Evolutionary conservation across 2,797 vertebrate species (phyloP).

Genomic region (Danio tinwini): DNA sequence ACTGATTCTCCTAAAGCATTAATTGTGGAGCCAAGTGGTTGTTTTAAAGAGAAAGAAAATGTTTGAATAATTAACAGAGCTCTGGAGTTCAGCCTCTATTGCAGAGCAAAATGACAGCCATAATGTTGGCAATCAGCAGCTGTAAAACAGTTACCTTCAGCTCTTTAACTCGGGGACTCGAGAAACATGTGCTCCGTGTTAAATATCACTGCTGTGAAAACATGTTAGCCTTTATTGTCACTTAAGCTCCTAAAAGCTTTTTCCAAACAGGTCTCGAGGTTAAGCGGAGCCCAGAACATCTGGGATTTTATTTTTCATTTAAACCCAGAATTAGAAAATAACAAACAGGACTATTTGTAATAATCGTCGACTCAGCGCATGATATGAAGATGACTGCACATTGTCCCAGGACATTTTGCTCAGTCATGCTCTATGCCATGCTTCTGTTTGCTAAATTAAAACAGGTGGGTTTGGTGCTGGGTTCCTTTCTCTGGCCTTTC

Average conservation of each 20-base stretch:
- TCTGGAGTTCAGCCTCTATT: conserved; percentile 40
- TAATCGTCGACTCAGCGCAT: background rate
- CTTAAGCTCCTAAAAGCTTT: conserved; percentile 41
- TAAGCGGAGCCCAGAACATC: background rate
- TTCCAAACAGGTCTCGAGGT: conserved; percentile 45
- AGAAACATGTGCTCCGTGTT: conserved; percentile 55
- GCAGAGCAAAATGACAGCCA: conserved; percentile 28
- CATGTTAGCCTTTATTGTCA: conserved; percentile 51
- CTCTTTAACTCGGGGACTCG: conserved; percentile 14
- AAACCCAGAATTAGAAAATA: background rate
- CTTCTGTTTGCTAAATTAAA: conserved; percentile 49
- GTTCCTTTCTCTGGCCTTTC: conserved; percentile 46
- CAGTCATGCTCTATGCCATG: conserved; percentile 34
- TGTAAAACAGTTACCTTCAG: conserved; percentile 50
- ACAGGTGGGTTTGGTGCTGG: conserved; percentile 60
- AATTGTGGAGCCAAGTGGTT: conserved; percentile 28
- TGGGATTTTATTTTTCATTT: background rate
- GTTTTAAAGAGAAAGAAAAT: conserved; percentile 45
- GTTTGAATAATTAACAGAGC: conserved; percentile 45
- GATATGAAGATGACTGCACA: background rate
- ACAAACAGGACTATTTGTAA: no score
- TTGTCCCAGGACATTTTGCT: background rate
- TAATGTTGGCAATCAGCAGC: conserved; percentile 49
- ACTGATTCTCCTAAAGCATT: conserved; percentile 1
- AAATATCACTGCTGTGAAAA: conserved; percentile 49